phyloP scores from a whole-genome alignment of 2,113 vertebrate species.

The Dunckerocampus dactyliophorus region DNA sequence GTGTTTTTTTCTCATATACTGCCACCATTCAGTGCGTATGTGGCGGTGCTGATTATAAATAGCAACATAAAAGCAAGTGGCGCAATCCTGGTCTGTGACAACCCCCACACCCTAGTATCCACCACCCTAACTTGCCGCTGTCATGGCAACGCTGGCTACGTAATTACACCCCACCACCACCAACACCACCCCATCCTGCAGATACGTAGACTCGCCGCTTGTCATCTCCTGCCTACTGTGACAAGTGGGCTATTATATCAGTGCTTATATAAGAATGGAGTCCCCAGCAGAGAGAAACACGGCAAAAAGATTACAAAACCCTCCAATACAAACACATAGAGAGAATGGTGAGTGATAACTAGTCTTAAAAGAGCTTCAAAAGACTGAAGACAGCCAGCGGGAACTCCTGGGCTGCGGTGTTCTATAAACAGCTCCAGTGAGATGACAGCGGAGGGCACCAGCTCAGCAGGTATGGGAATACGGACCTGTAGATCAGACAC shows the following conservation, averaged over 20 bases:
- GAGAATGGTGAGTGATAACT: conserved; percentile 6
- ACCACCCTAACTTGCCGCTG: conserved; percentile 75
- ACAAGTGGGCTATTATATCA: conserved; percentile 69
- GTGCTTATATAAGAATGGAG: conserved; percentile 68
- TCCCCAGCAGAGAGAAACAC: conserved; percentile 50
- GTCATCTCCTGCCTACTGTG: conserved; percentile 65
- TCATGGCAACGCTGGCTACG: conserved; percentile 76
- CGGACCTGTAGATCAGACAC: conserved; percentile 66
- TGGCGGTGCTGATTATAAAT: conserved; percentile 72
- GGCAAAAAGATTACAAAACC: conserved; percentile 44
- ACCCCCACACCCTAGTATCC: conserved; percentile 73
- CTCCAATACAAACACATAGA: conserved; percentile 18
- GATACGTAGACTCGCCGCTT: conserved; percentile 68
- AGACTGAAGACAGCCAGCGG: conserved; percentile 46
- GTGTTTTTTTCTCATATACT: conserved; percentile 52
- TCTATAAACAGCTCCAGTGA: conserved; percentile 67
- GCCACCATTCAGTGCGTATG: conserved; percentile 69
- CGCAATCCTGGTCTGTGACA: conserved; percentile 76
- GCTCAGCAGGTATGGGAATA: conserved; percentile 37
- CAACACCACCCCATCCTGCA: conserved; percentile 58
- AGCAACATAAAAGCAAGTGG: conserved; percentile 79
- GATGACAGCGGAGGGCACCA: conserved; percentile 53
- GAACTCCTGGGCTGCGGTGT: conserved; percentile 48
- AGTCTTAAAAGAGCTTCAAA: conserved; percentile 53
- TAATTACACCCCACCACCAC: conserved; percentile 64